These are phyloP conservation scores for Vesta saturnalis DNA, from an alignment of 2,888 invertebrate genomes.

Conservation along the genomic window DNA sequence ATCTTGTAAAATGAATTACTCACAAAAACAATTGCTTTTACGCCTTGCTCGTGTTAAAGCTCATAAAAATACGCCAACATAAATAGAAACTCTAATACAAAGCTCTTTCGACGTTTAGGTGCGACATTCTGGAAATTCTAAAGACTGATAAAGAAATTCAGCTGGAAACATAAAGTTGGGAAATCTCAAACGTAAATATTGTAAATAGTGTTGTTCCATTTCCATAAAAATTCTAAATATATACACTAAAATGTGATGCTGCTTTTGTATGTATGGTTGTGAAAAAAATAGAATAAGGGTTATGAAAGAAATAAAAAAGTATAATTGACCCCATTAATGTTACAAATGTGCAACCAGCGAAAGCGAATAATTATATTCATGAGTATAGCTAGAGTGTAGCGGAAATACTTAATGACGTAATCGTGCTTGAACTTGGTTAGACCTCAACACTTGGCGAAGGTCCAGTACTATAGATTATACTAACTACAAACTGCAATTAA, in stretches of 20 bases:
- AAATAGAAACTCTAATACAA: slow-evolving; percentile 1
- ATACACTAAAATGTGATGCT: too few relatives aligned
- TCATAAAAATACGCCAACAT: neutral
- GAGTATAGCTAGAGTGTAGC: neutral
- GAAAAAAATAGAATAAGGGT: neutral
- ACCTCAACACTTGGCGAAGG: slow-evolving; percentile 14
- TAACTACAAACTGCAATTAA: slow-evolving; percentile 12
- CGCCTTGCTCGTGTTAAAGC: neutral
- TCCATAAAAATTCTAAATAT: too few relatives aligned
- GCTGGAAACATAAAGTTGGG: neutral
- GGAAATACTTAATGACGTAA: slow-evolving; percentile 8
- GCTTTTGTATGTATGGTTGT: neutral
- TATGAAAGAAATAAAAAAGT: neutral
- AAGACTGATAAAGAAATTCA: neutral
- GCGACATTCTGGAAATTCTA: neutral
- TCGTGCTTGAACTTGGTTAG: slow-evolving; percentile 12
- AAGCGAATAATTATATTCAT: neutral
- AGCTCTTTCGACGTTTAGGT: neutral
- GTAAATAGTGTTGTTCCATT: too few relatives aligned
- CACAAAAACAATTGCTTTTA: slow-evolving; percentile 1
- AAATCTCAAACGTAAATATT: neutral
- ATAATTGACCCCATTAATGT: neutral
- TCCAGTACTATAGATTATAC: slow-evolving; percentile 10
- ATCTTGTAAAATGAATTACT: neutral
- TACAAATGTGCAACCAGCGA: neutral